phyloP scores from a whole-genome alignment of 2,888 invertebrate species.

The Chesias legatella region DNA sequence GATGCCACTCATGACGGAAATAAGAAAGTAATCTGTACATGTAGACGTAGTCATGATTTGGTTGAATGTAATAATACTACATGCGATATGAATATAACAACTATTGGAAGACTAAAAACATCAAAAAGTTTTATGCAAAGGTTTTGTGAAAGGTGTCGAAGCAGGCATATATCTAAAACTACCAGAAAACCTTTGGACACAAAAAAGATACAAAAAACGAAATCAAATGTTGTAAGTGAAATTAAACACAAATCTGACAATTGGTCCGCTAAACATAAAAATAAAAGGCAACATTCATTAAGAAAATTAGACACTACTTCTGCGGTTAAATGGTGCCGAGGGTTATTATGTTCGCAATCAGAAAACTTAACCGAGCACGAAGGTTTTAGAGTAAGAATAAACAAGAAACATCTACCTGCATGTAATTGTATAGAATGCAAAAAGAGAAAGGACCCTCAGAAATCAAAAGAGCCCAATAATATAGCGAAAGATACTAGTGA shows the following conservation, averaged over 20 bases:
- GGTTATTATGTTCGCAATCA: constrained; percentile 5
- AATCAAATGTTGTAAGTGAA: neutral
- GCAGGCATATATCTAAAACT: constrained; percentile 1
- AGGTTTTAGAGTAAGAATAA: constrained; percentile 1
- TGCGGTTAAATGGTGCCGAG: constrained; percentile 8
- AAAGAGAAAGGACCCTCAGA: neutral
- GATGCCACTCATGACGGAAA: neutral
- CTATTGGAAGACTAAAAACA: neutral
- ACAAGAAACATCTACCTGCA: constrained; percentile 6
- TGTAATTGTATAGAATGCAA: constrained; percentile 14
- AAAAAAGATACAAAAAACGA: neutral
- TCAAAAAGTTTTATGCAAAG: constrained; percentile 3
- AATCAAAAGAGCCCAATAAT: neutral
- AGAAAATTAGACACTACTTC: constrained; percentile 8
- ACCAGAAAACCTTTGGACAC: constrained; percentile 1
- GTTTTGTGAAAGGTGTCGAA: constrained; percentile 2
- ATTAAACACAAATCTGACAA: constrained; percentile 6
- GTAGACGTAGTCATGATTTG: neutral
- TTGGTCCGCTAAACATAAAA: neutral
- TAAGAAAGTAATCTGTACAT: constrained; percentile 2
- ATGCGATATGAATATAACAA: neutral
- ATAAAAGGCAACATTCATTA: constrained; percentile 2
- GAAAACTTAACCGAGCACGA: neutral
- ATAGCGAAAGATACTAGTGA: neutral
- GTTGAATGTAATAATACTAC: neutral